A percentile compares a stretch with the other conserved stretches of the same genome.
These are phyloP conservation scores for Chaitophorus viminalis DNA, from an alignment of 2,888 invertebrate genomes.

Conservation along the genomic window DNA sequence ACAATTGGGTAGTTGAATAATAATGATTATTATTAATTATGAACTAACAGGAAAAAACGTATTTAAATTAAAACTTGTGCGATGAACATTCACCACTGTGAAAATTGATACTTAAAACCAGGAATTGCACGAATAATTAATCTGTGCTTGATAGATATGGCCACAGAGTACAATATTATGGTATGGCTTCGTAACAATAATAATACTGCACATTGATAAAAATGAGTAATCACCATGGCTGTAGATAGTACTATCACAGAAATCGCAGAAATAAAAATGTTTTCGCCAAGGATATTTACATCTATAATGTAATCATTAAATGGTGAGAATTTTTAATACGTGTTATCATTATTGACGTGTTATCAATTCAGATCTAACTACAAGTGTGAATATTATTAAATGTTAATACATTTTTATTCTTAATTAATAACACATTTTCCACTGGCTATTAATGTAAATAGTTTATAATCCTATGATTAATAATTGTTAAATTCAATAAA, in stretches of 20 bases:
- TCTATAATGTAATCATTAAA: not conserved
- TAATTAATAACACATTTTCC: not conserved
- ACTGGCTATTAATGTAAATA: no score
- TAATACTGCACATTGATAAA: no score
- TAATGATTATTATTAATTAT: no score
- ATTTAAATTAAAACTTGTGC: no score
- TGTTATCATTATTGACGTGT: conserved; percentile 60
- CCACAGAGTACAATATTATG: no score
- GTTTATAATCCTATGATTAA: not conserved
- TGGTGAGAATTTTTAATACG: conserved; percentile 26
- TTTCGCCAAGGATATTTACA: not conserved
- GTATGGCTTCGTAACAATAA: no score
- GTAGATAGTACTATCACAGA: no score
- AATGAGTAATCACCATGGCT: not conserved
- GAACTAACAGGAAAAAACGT: no score
- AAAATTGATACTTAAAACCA: not conserved
- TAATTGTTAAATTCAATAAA: not conserved
- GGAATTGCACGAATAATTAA: no score
- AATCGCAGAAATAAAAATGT: not conserved
- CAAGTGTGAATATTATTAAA: no score
- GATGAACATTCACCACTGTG: not conserved
- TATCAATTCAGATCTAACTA: conserved; percentile 27
- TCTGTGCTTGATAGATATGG: no score
- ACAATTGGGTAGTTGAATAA: no score
- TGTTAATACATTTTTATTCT: not conserved